A percentile compares a stretch with the other conserved stretches of the same genome.
Conservation (phyloP, 2,113 vertebrate genomes). For the Mugil cephalus region DNA sequence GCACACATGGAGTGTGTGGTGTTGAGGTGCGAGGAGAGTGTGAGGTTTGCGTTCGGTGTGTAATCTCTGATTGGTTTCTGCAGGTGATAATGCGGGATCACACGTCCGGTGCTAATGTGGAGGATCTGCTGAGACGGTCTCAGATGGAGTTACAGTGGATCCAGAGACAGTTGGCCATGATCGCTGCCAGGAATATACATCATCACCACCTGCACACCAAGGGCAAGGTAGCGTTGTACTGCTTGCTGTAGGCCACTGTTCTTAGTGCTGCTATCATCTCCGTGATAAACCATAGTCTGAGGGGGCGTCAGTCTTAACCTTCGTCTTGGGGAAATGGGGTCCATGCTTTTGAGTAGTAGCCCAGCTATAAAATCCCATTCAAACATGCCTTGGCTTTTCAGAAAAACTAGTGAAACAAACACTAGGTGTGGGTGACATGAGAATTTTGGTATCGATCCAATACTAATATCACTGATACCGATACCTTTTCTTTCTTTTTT, state of each 20-base stretch:
- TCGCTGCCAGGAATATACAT: constrained; percentile 67
- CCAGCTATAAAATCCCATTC: background rate
- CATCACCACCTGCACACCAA: constrained; percentile 68
- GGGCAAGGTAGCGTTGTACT: constrained; percentile 76
- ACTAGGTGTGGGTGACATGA: too few relatives aligned
- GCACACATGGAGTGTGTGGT: background rate
- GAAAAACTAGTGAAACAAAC: too few relatives aligned
- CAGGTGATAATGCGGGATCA: constrained; percentile 80
- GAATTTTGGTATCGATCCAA: too few relatives aligned
- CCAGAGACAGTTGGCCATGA: constrained; percentile 82
- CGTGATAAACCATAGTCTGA: background rate
- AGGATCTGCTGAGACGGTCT: constrained; percentile 81
- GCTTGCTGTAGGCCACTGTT: constrained; percentile 5
- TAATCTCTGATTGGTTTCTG: constrained; percentile 37
- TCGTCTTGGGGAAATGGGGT: background rate
- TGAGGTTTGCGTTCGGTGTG: constrained; percentile 5
- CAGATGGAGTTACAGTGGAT: constrained; percentile 86
- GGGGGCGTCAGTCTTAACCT: background rate
- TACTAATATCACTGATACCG: too few relatives aligned
- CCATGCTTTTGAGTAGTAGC: background rate
- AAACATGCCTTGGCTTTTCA: background rate
- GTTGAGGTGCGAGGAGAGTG: constrained; percentile 17
- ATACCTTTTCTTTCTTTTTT: too few relatives aligned
- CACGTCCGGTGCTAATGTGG: constrained; percentile 64
- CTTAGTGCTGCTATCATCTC: constrained; percentile 3